phyloP scores from a whole-genome alignment of 1,140 invertebrate genomes.

The Euschistus heros region DNA sequence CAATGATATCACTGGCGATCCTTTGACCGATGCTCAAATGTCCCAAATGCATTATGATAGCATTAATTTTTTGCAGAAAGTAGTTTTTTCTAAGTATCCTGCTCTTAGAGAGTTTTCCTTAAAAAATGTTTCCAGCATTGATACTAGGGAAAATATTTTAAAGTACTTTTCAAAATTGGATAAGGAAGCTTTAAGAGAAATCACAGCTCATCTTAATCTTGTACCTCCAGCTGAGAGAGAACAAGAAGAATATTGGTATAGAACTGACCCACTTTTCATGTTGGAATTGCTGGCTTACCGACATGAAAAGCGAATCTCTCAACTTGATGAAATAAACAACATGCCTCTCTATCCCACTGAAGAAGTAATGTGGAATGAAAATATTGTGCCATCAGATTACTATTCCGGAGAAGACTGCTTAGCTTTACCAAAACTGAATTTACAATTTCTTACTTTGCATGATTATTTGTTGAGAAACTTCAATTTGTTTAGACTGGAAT shows the following conservation, averaged over 20 bases:
- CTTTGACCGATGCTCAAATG: constrained; percentile 87
- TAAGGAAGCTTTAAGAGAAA: constrained; percentile 65
- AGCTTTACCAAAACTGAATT: constrained; percentile 92
- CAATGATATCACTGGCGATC: constrained; percentile 90
- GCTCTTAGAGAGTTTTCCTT: constrained; percentile 78
- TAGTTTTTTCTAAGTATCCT: constrained; percentile 84
- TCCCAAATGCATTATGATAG: constrained; percentile 83
- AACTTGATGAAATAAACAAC: constrained; percentile 88
- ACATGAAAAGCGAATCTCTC: constrained; percentile 81
- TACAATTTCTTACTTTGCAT: constrained; percentile 96
- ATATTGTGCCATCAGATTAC: constrained; percentile 94
- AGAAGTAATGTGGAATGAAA: constrained; percentile 98
- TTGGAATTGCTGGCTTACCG: constrained; percentile 68
- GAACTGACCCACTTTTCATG: constrained; percentile 68
- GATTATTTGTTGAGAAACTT: constrained; percentile 98
- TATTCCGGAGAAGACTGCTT: constrained; percentile 91
- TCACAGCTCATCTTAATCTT: constrained; percentile 77
- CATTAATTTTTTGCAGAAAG: constrained; percentile 82
- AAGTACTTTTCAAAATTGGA: constrained; percentile 63
- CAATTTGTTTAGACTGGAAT: constrained; percentile 93
- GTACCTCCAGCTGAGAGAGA: constrained; percentile 64
- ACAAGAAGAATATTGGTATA: constrained; percentile 56
- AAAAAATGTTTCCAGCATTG: constrained; percentile 87
- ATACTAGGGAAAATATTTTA: constrained; percentile 70
- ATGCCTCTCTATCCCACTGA: constrained; percentile 99